phyloP scores from a whole-genome alignment of 2,113 vertebrate species.

The Passer montanus region DNA sequence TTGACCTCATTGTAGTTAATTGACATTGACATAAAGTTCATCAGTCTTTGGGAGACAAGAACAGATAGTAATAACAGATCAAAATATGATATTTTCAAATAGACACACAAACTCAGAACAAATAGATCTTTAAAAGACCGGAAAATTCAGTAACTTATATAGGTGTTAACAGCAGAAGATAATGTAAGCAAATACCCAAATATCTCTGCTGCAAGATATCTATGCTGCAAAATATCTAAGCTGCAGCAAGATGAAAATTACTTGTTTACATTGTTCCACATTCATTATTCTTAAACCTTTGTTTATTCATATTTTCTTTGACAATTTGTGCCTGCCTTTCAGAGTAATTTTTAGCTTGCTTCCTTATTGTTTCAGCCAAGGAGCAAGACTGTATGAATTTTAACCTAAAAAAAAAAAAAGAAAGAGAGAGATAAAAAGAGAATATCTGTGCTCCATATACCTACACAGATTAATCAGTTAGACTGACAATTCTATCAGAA shows the following conservation, averaged over 20 bases:
- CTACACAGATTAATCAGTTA: conserved; percentile 59
- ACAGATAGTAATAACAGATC: not conserved
- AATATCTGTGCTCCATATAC: not conserved
- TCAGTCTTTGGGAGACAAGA: not conserved
- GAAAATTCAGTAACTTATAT: not conserved
- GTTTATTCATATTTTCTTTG: not conserved
- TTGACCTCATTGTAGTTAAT: not conserved
- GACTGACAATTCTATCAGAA: conserved; percentile 54
- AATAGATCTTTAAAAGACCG: rapidly evolving
- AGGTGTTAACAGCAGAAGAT: not conserved
- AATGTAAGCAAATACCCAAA: not conserved
- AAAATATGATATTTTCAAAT: not conserved
- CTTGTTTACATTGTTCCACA: not conserved
- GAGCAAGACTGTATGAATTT: not conserved
- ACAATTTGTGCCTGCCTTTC: not conserved
- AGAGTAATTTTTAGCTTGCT: not conserved
- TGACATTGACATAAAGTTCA: not conserved
- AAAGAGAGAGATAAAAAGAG: not conserved
- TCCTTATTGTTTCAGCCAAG: not conserved
- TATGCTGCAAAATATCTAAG: not conserved
- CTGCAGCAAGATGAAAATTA: not conserved
- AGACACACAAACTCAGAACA: not conserved
- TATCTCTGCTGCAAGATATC: not conserved
- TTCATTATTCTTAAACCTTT: not conserved
- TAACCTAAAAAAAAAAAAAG: not conserved